Evolutionary conservation across 1,140 invertebrate species (phyloP).

Genomic region (Trigoniulus corallinus): DNA sequence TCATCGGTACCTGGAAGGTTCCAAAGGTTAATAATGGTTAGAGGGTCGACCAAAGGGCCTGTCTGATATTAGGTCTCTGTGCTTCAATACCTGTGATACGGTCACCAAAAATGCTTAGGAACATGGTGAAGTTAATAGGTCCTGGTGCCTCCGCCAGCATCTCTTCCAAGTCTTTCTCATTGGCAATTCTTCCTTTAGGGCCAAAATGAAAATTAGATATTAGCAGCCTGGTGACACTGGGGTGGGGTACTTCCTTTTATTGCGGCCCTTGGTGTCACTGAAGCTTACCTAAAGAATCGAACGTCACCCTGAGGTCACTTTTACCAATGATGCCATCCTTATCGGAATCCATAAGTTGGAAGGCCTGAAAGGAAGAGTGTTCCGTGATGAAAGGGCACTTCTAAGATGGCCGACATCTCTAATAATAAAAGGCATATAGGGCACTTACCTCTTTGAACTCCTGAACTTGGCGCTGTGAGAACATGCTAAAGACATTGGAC

Average conservation of each 20-base stretch:
- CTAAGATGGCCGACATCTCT: too few species aligned
- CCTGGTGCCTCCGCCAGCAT: constrained; percentile 79
- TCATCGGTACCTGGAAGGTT: constrained; percentile 55
- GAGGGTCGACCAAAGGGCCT: constrained; percentile 4
- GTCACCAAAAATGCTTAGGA: constrained; percentile 77
- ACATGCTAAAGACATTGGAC: constrained; percentile 90
- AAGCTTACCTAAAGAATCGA: constrained; percentile 65
- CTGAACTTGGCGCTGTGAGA: constrained; percentile 83
- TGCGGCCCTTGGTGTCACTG: too few species aligned
- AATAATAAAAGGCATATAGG: neutral
- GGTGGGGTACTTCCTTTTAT: neutral
- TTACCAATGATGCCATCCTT: constrained; percentile 96
- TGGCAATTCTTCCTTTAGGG: constrained; percentile 43
- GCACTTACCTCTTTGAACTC: constrained; percentile 86
- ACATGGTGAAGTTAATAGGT: constrained; percentile 89
- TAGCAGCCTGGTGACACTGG: neutral
- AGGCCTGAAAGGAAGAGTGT: constrained; percentile 48
- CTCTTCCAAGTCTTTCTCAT: constrained; percentile 76
- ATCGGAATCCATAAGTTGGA: constrained; percentile 96
- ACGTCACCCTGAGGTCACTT: constrained; percentile 85
- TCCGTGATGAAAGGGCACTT: too few species aligned
- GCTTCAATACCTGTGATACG: constrained; percentile 51
- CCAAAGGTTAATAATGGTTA: neutral
- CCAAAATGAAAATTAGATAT: too few species aligned
- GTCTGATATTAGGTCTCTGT: constrained; percentile 10